Base-by-base conservation (phyloP, 2,888 invertebrate species). In the Calameuta idolon region DNA sequence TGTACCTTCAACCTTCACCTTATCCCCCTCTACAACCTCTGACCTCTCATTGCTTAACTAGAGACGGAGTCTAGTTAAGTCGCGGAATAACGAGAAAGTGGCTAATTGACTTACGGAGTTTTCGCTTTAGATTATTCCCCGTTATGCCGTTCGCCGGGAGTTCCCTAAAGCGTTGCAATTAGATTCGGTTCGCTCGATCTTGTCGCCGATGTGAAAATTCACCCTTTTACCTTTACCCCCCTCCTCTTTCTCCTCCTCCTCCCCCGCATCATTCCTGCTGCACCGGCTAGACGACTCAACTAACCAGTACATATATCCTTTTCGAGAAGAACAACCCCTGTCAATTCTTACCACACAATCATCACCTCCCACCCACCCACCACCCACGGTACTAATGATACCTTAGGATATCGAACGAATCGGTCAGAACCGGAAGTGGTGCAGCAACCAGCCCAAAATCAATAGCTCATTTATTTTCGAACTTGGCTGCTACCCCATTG, bases 401-500 rank as follows among this genome's bases (percentile, higher is more conserved):
- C 55, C 55, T 23, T 9, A 55, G 9, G 9, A 55, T 55, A 55
- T 55, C 23, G 55, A 55, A 1, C 23, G 9, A 23, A 9, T 55
- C 23, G 23, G 2, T 9, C 55, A 23, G 55, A 55, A 55, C 23
- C 23, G 55, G 55, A 55, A 55, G 23, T 23, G 55, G 23, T 55
- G 55, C 55, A 55, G 55, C 55, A 23, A 23, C 23, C 79, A 79
- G 86, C 81, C 83, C 84, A 83, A 86, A 84, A 86, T 86, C 86
- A 86, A 86, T 86, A 86, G 82, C 84, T 85, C 85, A 85, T 86
- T 86, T 86, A 86, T 85, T 85, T 83, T 84, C 84, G 79, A 82
- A 83, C 83, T 83, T 83, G 83, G 78, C 78, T 73, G 73, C 34
- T 76, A 4, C 9, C 74, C 69, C 75, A 76, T 77, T 35, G 78